A percentile compares a stretch with the other conserved stretches of the same genome.
phyloP scores from a whole-genome alignment of 2,797 vertebrate genomes.

The Hirundo rustica region DNA sequence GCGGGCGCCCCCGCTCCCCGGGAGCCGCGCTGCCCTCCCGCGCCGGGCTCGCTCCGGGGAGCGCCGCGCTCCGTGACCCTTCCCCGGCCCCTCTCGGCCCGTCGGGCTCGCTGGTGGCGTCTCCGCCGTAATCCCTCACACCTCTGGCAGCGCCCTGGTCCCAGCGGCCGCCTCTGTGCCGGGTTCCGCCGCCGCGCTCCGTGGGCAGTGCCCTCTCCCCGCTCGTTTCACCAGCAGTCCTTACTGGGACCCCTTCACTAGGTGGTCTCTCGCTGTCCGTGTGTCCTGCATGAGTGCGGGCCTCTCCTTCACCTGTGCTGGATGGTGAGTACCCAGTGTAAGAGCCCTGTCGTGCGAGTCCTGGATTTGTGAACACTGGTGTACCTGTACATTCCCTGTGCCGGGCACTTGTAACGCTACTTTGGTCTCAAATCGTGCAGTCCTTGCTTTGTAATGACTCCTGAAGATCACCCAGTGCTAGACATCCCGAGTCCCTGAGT shows the following conservation, averaged over 20 bases:
- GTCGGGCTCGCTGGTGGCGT: neutral
- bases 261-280: neutral
- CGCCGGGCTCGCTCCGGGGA: neutral
- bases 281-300: neutral
- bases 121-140: neutral
- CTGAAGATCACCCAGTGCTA: neutral
- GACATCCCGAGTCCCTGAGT: neutral
- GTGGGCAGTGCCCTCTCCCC: neutral
- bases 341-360: neutral
- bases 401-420: neutral
- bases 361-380: neutral
- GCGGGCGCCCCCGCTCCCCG: neutral
- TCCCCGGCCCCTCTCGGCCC: neutral
- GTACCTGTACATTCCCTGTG: neutral
- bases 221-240: accelerated
- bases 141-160: neutral
- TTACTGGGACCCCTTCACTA: neutral
- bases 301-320: neutral
- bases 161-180: neutral
- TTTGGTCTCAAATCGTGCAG: neutral
- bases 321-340: neutral
- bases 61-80: neutral
- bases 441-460: neutral
- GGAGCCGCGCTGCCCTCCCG: neutral
- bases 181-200: neutral